phyloP scores from a whole-genome alignment of 2,797 vertebrate genomes.

The Taenioides sp. region DNA sequence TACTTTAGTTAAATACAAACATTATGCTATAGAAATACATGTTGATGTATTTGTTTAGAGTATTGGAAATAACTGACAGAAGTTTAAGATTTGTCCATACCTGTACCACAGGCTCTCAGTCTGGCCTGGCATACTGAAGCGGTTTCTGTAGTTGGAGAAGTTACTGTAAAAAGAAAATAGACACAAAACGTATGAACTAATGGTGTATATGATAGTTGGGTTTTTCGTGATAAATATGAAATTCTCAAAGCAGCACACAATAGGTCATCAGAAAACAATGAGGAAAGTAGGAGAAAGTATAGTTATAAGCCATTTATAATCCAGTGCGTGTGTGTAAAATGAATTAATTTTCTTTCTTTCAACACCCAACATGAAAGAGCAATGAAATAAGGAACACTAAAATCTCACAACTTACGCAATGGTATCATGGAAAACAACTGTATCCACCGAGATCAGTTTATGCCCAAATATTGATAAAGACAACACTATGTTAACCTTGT shows the following conservation, averaged over 20 bases:
- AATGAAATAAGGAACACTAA: neutral
- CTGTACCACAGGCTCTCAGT: conserved; percentile 91
- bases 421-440: neutral
- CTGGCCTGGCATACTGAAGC: conserved; percentile 88
- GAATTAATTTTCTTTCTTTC: neutral
- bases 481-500: conserved; percentile 5
- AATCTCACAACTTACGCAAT: neutral
- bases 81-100: conserved; percentile 59
- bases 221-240: neutral
- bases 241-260: neutral
- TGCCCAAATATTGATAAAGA: conserved; percentile 44
- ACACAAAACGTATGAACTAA: conserved; percentile 10
- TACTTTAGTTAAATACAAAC: no score
- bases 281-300: neutral
- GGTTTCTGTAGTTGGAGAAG: conserved; percentile 90
- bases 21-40: no score
- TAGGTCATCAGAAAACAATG: neutral
- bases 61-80: neutral
- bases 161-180: conserved; percentile 76
- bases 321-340: neutral
- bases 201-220: no score
- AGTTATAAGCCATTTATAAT: neutral
- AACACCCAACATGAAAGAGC: no score
- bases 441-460: conserved; percentile 10
- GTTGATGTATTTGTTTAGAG: neutral